phyloP scores from a whole-genome alignment of 2,113 vertebrate species.

The Parotia lawesii region DNA sequence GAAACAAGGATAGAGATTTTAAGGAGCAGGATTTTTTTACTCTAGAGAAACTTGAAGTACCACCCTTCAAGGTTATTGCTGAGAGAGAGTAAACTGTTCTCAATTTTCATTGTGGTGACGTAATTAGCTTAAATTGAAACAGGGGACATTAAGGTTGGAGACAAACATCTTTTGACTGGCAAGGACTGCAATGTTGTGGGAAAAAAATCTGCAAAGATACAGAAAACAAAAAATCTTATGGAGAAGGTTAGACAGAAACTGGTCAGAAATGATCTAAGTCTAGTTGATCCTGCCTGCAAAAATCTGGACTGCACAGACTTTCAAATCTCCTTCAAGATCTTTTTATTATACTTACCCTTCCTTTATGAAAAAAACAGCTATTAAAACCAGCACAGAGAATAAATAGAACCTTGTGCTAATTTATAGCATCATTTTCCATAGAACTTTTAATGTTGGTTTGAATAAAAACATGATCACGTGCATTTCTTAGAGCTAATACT shows the following conservation, averaged over 20 bases:
- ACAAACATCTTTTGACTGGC: neutral
- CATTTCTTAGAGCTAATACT: neutral
- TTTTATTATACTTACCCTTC: neutral
- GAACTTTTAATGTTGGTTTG: neutral
- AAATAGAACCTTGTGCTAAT: neutral
- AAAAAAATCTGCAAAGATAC: neutral
- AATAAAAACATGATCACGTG: neutral
- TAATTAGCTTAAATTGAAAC: neutral
- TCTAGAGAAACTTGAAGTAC: neutral
- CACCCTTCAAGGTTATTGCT: neutral
- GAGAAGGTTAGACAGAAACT: neutral
- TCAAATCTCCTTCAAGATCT: neutral
- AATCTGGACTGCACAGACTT: neutral
- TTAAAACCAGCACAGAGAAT: neutral
- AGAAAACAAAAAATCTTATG: neutral
- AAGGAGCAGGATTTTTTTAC: neutral
- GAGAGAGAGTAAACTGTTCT: neutral
- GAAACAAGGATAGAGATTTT: neutral
- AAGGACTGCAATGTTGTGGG: neutral
- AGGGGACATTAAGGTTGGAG: neutral
- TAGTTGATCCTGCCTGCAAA: neutral
- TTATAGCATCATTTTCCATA: neutral
- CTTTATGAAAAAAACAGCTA: neutral
- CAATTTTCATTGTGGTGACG: neutral
- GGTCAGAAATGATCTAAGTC: neutral